Base-by-base conservation (phyloP, 2,888 invertebrate genomes). In the Melipona bicolor region DNA sequence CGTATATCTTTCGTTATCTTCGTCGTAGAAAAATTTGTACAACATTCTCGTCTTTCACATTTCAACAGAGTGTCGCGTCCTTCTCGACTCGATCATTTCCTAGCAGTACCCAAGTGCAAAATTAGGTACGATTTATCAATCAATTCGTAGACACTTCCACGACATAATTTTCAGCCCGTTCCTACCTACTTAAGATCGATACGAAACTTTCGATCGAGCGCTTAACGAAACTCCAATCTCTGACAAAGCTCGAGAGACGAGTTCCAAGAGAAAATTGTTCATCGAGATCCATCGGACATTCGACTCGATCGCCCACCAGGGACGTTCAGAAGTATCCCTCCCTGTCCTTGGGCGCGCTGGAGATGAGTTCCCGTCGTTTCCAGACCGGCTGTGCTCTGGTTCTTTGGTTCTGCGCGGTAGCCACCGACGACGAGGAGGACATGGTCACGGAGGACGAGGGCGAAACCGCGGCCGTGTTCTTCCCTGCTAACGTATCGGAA, bases 331-430 rank as follows among this genome's bases (percentile, higher is more conserved):
- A 92, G 82, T 90, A 92, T 85, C 89, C 90, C 79, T 93, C 91
- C 72, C 92, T 92, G 77, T 94, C 93, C 87, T 95, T 95, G 2
- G 95, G 96, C 83, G 97, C 97, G 94, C 97, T 97, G 65, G 97
- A 97, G 91, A 98, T 98, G 79, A 98, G 95, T 94, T 97, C 97
- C 83, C 97, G 96, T 85, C 98, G 95, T 94, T 98, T 98, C 96
- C 97, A 98, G 32, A 97, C 96, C 75, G 96, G 95, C 65, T 93
- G 85, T 1, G 90, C 89, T 0, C 89, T 77, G 13, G 87, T 78
- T 15, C 89, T 88, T 70, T 88, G 90, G 73, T 85, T 91, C 71
- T 90, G 91, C 59, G 80, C 70, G 75, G 83, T 82, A 84, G 91
- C 64, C n/a, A 82, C 79, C 43, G 90, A 74, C 9, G 89, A 81